These are phyloP conservation scores for Drosophila chauvacae DNA, from an alignment of 1,140 invertebrate species.

Conservation along the genomic window DNA sequence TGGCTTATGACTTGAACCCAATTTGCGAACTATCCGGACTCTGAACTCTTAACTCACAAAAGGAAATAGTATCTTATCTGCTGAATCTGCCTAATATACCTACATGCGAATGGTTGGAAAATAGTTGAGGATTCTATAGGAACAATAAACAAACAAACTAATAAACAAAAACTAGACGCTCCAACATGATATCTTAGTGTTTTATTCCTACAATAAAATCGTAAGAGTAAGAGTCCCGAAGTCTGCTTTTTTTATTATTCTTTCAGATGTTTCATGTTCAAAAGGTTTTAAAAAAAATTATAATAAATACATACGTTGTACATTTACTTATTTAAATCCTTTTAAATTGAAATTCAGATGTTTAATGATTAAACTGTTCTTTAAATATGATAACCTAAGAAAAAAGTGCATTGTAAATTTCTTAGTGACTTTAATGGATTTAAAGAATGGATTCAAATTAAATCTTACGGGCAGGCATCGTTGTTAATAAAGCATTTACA, in stretches of 20 bases:
- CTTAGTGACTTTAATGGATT: neutral
- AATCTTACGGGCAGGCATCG: conserved; percentile 3
- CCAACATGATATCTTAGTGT: neutral
- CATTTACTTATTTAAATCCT: neutral
- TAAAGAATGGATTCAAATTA: neutral
- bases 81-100: neutral
- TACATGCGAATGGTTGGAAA: neutral
- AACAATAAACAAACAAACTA: neutral
- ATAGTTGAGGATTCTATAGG: neutral
- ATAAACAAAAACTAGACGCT: conserved; percentile 1
- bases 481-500: conserved; percentile 31
- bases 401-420: neutral
- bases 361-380: too few species aligned
- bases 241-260: too few species aligned
- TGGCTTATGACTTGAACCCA: neutral
- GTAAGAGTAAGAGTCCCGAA: too few species aligned
- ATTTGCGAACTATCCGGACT: conserved; percentile 5
- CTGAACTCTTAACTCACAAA: neutral
- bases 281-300: too few species aligned
- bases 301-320: neutral
- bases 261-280: too few species aligned
- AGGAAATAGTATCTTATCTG: neutral
- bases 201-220: neutral
- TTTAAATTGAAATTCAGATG: neutral
- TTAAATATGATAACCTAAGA: too few species aligned